Base-by-base conservation (phyloP, 23 tunicate species). In the Clavelina lepadiformis region DNA sequence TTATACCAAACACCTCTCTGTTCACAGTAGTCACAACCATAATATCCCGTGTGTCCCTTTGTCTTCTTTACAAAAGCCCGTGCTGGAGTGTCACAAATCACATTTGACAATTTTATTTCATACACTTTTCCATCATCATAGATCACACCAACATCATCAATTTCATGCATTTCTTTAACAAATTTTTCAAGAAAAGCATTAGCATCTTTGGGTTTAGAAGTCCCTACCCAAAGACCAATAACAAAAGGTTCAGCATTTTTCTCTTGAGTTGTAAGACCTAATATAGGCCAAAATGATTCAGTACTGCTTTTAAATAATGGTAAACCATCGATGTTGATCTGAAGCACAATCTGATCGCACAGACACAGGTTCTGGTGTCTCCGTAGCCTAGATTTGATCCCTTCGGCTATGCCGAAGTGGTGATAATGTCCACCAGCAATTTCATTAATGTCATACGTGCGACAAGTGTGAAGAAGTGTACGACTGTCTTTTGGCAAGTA, bases 11-110 rank as follows among this genome's bases (percentile, higher is more conserved):
- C 6, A 5, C 65, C 65, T 26, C 31, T 28, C 30, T 5, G 13
- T 5, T 29, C 5, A 29, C 65, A 23, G 7, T n/a, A 8, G 5
- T 58, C 65, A 28, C 65, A 58, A 30, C 68, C 38, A 46, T 27
- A 21, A 6, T 73, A 73, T 8, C 68, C 79, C 26, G 38, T 38
- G 44, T 73, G 79, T 5, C 34, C 38, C 28, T 73, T 73, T 15
- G 46, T 59, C 23, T 50, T 46, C 47, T 73, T 73, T 45, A 73
- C 31, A n/a, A 36, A 73, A 22, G 79, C 29, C 31, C 79, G 31
- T 28, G 79, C 79, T 29, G 79, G 79, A 31, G 79, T 58, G 47
- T 73, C 68, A 59, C 79, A 73, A n/a, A n/a, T n/a, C 60, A 73
- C 68, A 46, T 59, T 59, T 19, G 51, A 58, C 8, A 8, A 22